Evolutionary conservation across 1,140 invertebrate species (phyloP).

Genomic region (Heliconius melpomene): DNA sequence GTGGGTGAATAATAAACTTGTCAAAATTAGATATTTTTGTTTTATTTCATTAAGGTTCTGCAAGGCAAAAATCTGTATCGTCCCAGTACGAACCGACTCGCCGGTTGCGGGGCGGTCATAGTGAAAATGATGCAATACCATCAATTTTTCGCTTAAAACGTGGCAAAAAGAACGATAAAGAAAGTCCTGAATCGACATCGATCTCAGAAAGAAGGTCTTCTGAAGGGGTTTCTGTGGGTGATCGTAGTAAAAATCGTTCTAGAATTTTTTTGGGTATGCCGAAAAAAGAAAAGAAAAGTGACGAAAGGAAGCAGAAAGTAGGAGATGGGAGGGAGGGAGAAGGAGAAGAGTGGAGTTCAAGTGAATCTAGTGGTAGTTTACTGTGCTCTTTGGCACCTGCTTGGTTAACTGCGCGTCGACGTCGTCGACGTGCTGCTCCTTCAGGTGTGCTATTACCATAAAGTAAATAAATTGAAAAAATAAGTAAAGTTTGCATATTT

Average conservation of each 20-base stretch:
- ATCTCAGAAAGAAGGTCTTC: conserved; percentile 35
- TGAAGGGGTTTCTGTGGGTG: conserved; percentile 28
- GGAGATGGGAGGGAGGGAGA: conserved; percentile 28
- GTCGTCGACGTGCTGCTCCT: conserved; percentile 46
- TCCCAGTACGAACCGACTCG: conserved; percentile 44
- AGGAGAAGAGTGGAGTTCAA: conserved; percentile 60
- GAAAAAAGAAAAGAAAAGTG: conserved; percentile 24
- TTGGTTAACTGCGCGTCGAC: conserved; percentile 56
- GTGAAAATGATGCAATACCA: conserved; percentile 31
- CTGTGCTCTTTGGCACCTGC: conserved; percentile 68
- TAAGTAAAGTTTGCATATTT: too few relatives aligned
- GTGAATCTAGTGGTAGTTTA: conserved; percentile 62
- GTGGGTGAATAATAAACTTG: conserved; percentile 50
- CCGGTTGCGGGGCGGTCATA: conserved; percentile 34
- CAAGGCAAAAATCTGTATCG: conserved; percentile 42
- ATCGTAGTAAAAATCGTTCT: conserved; percentile 26
- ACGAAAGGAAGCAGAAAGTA: conserved; percentile 26
- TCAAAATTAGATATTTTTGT: conserved; percentile 52
- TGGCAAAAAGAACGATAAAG: conserved; percentile 32
- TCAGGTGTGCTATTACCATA: conserved; percentile 32
- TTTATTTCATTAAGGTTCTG: conserved; percentile 66
- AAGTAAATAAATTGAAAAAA: too few relatives aligned
- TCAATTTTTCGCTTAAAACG: conserved; percentile 40
- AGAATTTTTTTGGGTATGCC: conserved; percentile 30
- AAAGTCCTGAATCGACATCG: conserved; percentile 13